Evolutionary conservation across 2,797 vertebrate genomes (phyloP).

Genomic region (Molossus alvarezi): DNA sequence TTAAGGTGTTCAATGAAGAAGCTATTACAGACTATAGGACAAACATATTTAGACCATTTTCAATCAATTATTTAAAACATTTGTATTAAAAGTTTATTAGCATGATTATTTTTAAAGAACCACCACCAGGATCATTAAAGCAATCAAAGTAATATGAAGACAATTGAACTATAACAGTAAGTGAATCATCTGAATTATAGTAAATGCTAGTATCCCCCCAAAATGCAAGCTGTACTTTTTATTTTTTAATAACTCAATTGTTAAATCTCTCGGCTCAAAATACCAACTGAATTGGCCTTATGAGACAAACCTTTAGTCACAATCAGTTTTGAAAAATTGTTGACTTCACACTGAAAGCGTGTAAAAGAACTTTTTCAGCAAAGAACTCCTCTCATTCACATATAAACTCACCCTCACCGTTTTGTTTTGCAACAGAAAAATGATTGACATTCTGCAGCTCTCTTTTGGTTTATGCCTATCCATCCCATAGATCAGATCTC

Average conservation of each 20-base stretch:
- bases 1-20: slow-evolving; percentile 74
- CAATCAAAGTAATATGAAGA: slow-evolving; percentile 77
- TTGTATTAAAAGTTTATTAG: slow-evolving; percentile 78
- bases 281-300: background rate
- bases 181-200: slow-evolving; percentile 75
- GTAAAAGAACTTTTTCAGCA: background rate
- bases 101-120: slow-evolving; percentile 82
- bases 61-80: slow-evolving; percentile 78
- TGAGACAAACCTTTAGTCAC: slow-evolving; percentile 24
- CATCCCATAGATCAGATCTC: background rate
- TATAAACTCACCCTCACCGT: slow-evolving; percentile 33
- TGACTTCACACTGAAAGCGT: background rate
- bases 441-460: background rate
- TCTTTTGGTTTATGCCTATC: background rate
- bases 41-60: slow-evolving; percentile 76
- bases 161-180: slow-evolving; percentile 82
- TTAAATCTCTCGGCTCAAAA: slow-evolving; percentile 41
- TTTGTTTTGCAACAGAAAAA: slow-evolving; percentile 51
- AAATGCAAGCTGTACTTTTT: background rate
- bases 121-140: slow-evolving; percentile 71
- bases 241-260: slow-evolving; percentile 14
- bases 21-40: slow-evolving; percentile 67
- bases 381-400: slow-evolving; percentile 40
- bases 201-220: slow-evolving; percentile 61
- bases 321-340: slow-evolving; percentile 38